These are phyloP conservation scores for Limenitis camilla DNA, from an alignment of 2,888 invertebrate species.

Conservation along the genomic window DNA sequence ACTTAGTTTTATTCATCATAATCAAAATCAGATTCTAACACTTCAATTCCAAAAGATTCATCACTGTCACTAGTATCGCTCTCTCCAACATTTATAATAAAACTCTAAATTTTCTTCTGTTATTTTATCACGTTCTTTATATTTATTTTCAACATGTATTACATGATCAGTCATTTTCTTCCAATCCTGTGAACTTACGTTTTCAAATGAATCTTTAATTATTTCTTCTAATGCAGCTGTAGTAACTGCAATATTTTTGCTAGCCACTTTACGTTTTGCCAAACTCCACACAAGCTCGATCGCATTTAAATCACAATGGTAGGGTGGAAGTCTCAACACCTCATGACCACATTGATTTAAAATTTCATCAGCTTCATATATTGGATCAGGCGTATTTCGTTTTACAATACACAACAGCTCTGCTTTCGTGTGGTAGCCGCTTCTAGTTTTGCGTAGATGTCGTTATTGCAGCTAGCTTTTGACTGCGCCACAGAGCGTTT, in stretches of 20 bases:
- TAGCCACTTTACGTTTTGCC: background rate
- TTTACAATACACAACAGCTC: background rate
- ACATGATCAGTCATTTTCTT: background rate
- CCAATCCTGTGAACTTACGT: too few species aligned
- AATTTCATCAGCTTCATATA: background rate
- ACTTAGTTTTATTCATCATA: background rate
- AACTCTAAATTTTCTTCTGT: background rate
- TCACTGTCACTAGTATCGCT: background rate
- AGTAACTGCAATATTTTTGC: background rate
- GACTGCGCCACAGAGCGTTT: too few species aligned
- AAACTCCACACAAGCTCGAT: background rate
- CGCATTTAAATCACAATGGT: background rate
- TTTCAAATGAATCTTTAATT: background rate
- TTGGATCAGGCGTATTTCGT: background rate
- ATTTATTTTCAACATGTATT: too few species aligned
- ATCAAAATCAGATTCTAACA: background rate
- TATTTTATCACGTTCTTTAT: background rate
- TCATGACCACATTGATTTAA: background rate
- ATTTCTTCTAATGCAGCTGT: background rate
- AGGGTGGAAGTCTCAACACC: too few species aligned
- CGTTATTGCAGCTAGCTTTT: too few species aligned
- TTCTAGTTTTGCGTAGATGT: too few species aligned
- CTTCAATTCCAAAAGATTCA: background rate
- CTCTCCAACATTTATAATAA: background rate
- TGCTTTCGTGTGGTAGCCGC: background rate